A percentile compares a stretch with the other conserved stretches of the same genome.
Conservation (phyloP, 2,888 invertebrate genomes). For the Phasia obesa region DNA sequence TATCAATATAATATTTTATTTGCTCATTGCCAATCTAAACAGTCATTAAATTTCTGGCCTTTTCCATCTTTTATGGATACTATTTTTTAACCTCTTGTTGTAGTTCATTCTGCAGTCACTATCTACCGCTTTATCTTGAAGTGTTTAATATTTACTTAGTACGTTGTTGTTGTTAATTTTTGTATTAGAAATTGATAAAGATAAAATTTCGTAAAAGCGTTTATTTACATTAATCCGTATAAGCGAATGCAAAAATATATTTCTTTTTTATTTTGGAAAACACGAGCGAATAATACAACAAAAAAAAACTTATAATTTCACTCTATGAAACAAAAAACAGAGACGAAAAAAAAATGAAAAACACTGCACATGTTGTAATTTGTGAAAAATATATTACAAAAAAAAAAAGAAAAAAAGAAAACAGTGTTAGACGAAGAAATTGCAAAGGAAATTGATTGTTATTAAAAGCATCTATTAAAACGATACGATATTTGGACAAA, state of each 20-base stretch:
- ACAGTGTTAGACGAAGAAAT: too few species aligned
- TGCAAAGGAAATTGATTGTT: not conserved
- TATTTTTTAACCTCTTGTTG: not conserved
- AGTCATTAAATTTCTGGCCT: too few species aligned
- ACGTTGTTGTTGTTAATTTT: slow-evolving; percentile 27
- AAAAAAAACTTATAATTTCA: slow-evolving; percentile 42
- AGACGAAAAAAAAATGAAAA: slow-evolving; percentile 63
- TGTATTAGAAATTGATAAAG: slow-evolving; percentile 20
- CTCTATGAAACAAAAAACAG: slow-evolving; percentile 64
- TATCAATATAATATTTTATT: too few species aligned
- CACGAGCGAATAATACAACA: too few species aligned
- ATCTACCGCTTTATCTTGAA: slow-evolving; percentile 1
- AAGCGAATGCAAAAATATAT: slow-evolving; percentile 18
- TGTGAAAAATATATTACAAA: slow-evolving; percentile 15
- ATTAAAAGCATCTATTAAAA: not conserved
- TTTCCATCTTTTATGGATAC: not conserved
- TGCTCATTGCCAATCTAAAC: too few species aligned
- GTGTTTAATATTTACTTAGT: slow-evolving; percentile 21
- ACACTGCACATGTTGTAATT: slow-evolving; percentile 75
- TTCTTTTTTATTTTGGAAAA: slow-evolving; percentile 36
- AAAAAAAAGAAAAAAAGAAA: not conserved
- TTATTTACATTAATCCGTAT: slow-evolving; percentile 55
- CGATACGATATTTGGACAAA: too few species aligned
- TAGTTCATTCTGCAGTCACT: not conserved
- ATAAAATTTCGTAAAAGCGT: slow-evolving; percentile 44